Evolutionary conservation across 2,888 invertebrate genomes (phyloP).

Genomic region (Nomada lathburiana): DNA sequence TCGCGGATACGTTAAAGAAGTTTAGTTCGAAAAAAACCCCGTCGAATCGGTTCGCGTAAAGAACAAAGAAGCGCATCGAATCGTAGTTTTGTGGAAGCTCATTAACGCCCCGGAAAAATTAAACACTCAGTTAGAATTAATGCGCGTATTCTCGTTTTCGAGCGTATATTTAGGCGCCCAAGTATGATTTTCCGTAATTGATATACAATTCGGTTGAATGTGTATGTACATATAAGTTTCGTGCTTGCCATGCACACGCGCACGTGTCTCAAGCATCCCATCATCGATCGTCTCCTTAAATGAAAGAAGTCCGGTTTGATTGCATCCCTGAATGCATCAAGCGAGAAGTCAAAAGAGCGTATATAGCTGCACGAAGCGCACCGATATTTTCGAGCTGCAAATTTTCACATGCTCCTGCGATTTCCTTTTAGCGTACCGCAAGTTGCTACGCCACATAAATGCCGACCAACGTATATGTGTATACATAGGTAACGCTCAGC

Average conservation of each 20-base stretch:
- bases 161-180: background rate
- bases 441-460: slow-evolving; percentile 26
- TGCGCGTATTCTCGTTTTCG: background rate
- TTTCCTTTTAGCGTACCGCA: slow-evolving; percentile 57
- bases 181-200: background rate
- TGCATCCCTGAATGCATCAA: slow-evolving; percentile 55
- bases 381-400: slow-evolving; percentile 45
- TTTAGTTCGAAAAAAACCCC: background rate
- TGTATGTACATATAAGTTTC: background rate
- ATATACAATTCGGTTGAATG: background rate
- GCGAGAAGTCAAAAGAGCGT: slow-evolving; percentile 27
- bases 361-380: background rate
- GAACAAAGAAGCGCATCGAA: background rate
- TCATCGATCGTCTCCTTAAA: slow-evolving; percentile 66
- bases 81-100: background rate
- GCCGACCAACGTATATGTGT: background rate
- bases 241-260: slow-evolving; percentile 40
- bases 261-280: slow-evolving; percentile 53
- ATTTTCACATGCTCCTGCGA: slow-evolving; percentile 59
- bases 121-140: background rate
- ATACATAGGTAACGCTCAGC: background rate
- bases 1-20: background rate
- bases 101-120: background rate
- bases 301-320: slow-evolving; percentile 62
- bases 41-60: background rate